phyloP scores from a whole-genome alignment of 2,888 invertebrate species.

The Torymus aiolomorphi region DNA sequence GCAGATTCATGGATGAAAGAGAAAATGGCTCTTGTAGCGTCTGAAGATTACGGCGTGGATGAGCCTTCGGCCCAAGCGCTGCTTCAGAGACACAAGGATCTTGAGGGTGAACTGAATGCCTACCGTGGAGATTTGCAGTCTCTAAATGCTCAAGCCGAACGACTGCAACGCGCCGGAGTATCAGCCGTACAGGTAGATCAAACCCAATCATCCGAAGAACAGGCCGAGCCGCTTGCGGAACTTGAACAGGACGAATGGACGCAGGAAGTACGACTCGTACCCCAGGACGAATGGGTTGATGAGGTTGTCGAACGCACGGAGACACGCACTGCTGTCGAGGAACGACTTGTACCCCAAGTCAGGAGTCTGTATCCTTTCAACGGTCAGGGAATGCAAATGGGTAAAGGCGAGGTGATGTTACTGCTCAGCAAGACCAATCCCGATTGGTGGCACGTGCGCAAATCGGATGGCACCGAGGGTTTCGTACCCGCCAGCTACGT shows the following conservation, averaged over 20 bases:
- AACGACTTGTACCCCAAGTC: slow-evolving; percentile 91
- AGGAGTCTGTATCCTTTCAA: slow-evolving; percentile 91
- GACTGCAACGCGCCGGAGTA: slow-evolving; percentile 86
- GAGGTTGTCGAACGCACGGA: slow-evolving; percentile 91
- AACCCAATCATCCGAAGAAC: slow-evolving; percentile 64
- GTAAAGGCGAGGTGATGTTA: slow-evolving; percentile 94
- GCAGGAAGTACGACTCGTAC: slow-evolving; percentile 88
- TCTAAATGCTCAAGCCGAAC: slow-evolving; percentile 87
- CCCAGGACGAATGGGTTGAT: slow-evolving; percentile 95
- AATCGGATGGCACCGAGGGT: slow-evolving; percentile 93
- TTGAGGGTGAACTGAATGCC: slow-evolving; percentile 92
- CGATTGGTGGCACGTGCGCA: slow-evolving; percentile 99
- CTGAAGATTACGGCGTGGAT: slow-evolving; percentile 93
- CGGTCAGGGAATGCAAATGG: slow-evolving; percentile 94
- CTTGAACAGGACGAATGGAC: slow-evolving; percentile 77
- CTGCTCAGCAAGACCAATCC: slow-evolving; percentile 95
- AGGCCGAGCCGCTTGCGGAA: slow-evolving; percentile 71
- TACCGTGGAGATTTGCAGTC: slow-evolving; percentile 91
- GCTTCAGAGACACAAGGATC: slow-evolving; percentile 89
- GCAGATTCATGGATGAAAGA: slow-evolving; percentile 98
- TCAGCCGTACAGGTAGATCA: slow-evolving; percentile 79
- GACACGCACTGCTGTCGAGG: slow-evolving; percentile 90
- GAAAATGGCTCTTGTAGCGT: slow-evolving; percentile 92
- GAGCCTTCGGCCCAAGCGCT: slow-evolving; percentile 93
- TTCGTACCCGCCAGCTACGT: slow-evolving; percentile 99